Evolutionary conservation across 37 sponge, comb jelly and placozoan genomes (phyloP), one percentile per base, ranked within the genome.

Genomic region (Cladorhizidae sp.): DNA sequence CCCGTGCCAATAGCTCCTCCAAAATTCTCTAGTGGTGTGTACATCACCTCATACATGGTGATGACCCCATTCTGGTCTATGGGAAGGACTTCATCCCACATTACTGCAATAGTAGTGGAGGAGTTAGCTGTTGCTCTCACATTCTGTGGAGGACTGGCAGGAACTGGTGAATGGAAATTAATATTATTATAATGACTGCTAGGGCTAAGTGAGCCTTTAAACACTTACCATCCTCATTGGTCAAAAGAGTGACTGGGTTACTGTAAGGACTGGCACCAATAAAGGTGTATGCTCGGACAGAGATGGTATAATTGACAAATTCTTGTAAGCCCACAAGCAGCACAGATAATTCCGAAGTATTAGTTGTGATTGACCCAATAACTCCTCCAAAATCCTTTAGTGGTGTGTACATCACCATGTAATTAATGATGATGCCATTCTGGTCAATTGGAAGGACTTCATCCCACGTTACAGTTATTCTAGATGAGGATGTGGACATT

Each of bases 21-120:
- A 18, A 78, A 78, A 67, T 67, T 78, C 55, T 45, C 51, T 54
- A 75, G 76, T 38, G 67, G 79, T 28, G 61, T 51, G 40, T 62
- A 79, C 45, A 36, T 5, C 7, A 86, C 72, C 51, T 70, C 74
- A 62, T 86, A 86, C 39, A 25, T 51, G 23, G 63, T 72, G 61
- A 86, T 86, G 52, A 79, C 40, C 26, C 87, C 87, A 73, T 79
- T 79, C 64, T 41, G 56, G 56, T 58, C 56, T 38, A 73, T 73
- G 29, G 35, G 26, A 41, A 74, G 74, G 2, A 72, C 63, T 39
- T 32, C 32, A 23, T 72, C 83, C 75, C 79, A 79, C 2, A 73
- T 41, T 35, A 79, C 74, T n/a, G 20, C 11, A 49, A 86, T 79
- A 28, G 31, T 2, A 65, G 86, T 85, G 17, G 86, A 77, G 37